Percentiles rank a stretch among this genome's conserved stretches.
Evolutionary conservation across 2,797 vertebrate genomes (phyloP).

Genomic region (Aotus griseimembra): DNA sequence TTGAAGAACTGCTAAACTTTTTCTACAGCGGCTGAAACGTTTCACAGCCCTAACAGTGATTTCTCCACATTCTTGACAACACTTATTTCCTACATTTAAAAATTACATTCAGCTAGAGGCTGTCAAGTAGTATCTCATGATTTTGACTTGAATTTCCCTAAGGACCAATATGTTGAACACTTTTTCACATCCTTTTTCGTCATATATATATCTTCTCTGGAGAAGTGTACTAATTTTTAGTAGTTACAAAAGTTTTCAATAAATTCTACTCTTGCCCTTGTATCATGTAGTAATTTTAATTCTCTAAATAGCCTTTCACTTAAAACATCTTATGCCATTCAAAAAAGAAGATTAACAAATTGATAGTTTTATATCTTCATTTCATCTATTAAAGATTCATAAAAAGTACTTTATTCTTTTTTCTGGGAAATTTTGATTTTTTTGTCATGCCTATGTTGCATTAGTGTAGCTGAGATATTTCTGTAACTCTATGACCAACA

Average conservation of each 20-base stretch:
- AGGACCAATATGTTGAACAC: neutral
- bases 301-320: slow-evolving; percentile 24
- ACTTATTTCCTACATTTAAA: neutral
- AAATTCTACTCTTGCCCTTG: neutral
- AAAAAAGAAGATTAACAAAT: slow-evolving; percentile 52
- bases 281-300: slow-evolving; percentile 8
- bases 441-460: neutral
- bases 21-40: neutral
- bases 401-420: neutral
- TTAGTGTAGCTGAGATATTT: neutral
- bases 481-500: neutral
- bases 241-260: rapidly evolving
- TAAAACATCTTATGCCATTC: slow-evolving; percentile 10
- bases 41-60: neutral
- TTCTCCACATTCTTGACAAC: neutral
- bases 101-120: neutral
- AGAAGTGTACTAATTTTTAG: neutral
- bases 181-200: neutral
- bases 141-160: neutral
- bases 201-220: neutral
- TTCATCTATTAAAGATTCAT: slow-evolving; percentile 5
- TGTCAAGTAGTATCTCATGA: neutral
- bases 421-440: neutral
- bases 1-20: neutral
- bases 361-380: slow-evolving; percentile 49